Conservation (phyloP, 2,888 invertebrate species). For the Diploptera punctata region DNA sequence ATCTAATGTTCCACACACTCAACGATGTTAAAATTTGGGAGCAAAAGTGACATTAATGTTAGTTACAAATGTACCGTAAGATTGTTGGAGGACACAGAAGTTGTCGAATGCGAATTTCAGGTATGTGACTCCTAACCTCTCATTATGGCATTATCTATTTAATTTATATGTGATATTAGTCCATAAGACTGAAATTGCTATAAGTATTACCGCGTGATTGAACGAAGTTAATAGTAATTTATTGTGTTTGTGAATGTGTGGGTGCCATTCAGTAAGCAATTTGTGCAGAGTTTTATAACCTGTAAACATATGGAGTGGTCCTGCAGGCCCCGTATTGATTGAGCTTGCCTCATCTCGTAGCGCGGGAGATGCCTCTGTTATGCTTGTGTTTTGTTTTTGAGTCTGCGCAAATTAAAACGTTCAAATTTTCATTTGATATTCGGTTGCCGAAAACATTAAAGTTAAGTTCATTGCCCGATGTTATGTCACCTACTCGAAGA, state of each 20-base stretch:
- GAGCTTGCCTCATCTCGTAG: neutral
- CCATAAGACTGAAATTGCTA: too few relatives aligned
- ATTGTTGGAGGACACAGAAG: conserved; percentile 88
- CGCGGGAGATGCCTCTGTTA: neutral
- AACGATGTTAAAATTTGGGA: conserved; percentile 63
- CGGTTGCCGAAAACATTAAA: too few relatives aligned
- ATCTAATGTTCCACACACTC: conserved; percentile 38
- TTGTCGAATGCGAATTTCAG: conserved; percentile 93
- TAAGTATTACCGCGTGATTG: too few relatives aligned
- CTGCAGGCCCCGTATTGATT: conserved; percentile 17
- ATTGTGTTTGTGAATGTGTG: too few relatives aligned
- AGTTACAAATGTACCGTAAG: conserved; percentile 88
- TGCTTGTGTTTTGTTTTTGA: neutral
- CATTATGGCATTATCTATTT: neutral
- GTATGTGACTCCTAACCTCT: conserved; percentile 55
- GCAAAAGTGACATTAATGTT: conserved; percentile 77
- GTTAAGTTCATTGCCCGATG: too few relatives aligned
- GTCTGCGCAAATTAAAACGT: too few relatives aligned
- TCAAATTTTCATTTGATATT: too few relatives aligned
- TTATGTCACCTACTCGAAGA: too few relatives aligned
- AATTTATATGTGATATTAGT: too few relatives aligned
- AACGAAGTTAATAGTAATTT: too few relatives aligned
- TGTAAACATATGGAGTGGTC: conserved; percentile 17
- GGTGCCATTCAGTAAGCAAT: too few relatives aligned
- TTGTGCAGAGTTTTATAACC: neutral